Evolutionary conservation across 2,113 vertebrate species (phyloP), one percentile per base, ranked within the genome.

Genomic region (Dicaeum eximium): DNA sequence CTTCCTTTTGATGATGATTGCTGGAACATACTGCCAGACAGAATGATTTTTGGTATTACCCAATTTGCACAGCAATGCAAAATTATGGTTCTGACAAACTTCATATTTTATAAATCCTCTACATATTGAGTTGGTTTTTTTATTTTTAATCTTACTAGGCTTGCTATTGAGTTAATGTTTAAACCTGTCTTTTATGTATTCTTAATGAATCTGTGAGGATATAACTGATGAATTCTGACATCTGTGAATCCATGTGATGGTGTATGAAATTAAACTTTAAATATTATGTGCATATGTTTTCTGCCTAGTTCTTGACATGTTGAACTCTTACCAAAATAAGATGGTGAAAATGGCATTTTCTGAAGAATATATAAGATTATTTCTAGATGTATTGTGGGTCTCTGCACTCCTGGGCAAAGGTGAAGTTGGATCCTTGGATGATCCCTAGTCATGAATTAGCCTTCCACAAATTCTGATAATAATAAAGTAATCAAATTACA

Each of bases 151-250:
- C 85, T 94, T 88, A 48, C 75, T 77, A 89, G 66, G 56, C 60
- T 96, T 86, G 56, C 83, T 90, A 83, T 92, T 58, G 11, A 80
- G 72, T 89, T 86, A 50, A 84, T 95, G 71, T 90, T 96, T 87
- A 90, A 93, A 94, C 86, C 70, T 96, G 91, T 93, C 82, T 94
- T 96, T 94, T 89, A 64, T 93, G 56, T 93, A 74, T 94, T 87
- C 70, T 74, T 92, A 94, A 95, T 88, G 84, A 91, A 78, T 85
- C 66, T 75, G 79, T 83, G 82, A 92, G 77, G 78, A n/a, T 80
- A 50, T 84, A 90, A 79, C 79, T 94, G 75, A 96, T 95, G n/a
- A 80, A 82, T 91, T 84, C 42, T 83, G 94, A 64, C 88, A 89
- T 80, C 80, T 94, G 65, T 75, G 78, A 84, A 83, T 71, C 77